Evolutionary conservation across 2,888 invertebrate genomes (phyloP).

Genomic region (Synergus laeviventris): DNA sequence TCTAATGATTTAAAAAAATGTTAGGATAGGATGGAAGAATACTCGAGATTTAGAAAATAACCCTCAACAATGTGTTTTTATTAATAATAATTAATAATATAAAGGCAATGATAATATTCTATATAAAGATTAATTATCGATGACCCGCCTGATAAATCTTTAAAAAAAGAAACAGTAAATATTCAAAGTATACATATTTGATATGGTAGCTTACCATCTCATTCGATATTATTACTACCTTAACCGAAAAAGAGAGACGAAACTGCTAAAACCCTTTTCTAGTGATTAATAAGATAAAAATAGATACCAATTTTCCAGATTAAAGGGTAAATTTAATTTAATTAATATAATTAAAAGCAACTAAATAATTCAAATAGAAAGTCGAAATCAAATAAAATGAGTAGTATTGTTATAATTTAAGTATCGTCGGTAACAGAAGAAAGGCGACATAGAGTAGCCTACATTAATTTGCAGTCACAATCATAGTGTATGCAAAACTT

Average conservation of each 20-base stretch:
- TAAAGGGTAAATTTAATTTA: neutral
- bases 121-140: conserved; percentile 53
- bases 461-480: conserved; percentile 63
- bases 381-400: neutral
- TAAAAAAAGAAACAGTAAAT: conserved; percentile 46
- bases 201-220: neutral
- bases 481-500: conserved; percentile 56
- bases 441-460: conserved; percentile 56
- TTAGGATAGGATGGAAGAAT: conserved; percentile 47
- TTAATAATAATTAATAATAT: conserved; percentile 63
- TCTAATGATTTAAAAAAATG: conserved; percentile 43
- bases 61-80: conserved; percentile 71
- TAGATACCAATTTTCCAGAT: conserved; percentile 1
- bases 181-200: conserved; percentile 18
- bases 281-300: conserved; percentile 15
- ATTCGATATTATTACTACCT: conserved; percentile 16
- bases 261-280: conserved; percentile 22
- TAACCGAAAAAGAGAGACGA: conserved; percentile 13
- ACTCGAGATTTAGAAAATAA: conserved; percentile 64
- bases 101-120: conserved; percentile 57
- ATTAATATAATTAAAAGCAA: neutral
- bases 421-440: conserved; percentile 8
- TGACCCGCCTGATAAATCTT: conserved; percentile 56
- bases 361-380: neutral
- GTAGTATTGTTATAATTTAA: neutral